Base-by-base conservation (phyloP, 92 coral and sea anemone species). In the Anthopleura xanthogrammica region DNA sequence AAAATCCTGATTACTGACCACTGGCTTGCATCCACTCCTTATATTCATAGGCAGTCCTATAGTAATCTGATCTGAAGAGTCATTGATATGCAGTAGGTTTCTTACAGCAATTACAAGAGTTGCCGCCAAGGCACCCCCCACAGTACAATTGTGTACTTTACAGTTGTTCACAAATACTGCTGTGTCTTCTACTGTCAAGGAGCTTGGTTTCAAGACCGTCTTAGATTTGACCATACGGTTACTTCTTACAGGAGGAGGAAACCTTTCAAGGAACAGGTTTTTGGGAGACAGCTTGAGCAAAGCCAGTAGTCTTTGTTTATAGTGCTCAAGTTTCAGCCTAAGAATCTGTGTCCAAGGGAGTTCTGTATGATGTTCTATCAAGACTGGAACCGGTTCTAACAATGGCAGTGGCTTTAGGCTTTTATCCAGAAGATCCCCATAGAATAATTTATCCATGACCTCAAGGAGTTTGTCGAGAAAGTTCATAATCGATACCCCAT, bases 41-140 rank as follows among this genome's bases (percentile, higher is more conserved):
- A 57, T 54, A 55, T 70, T 87, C 46, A 87, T 78, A 41, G 85
- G 86, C 22, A 76, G 20, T 7, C 86, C 85, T 29, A 83, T 36
- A 71, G 24, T 24, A 17, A 87, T 2, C 22, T 72, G 76, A 50
- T 41, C 52, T 6, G 65, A 42, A 20, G 16, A 12, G 40, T 2
- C 80, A 50, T 12, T 52, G 17, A 8, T 29, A 29, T 29, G n/a
- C n/a, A 82, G 39, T 71, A 87, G 77, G 20, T 82, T 79, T 16
- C 57, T 42, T 52, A 77, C 75, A 23, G 90, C 74, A 55, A 65
- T 46, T 7, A 83, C 86, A 36, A 36, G n/a, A 58, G 66, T 42
- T 16, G 85, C 86, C 3, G 77, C 84, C 50, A 87, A 6, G 22
- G 86, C 86, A 19, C 90, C 90, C 11, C 79, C 72, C 16, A 82